A percentile compares a stretch with the other conserved stretches of the same genome.
phyloP scores from a whole-genome alignment of 2,797 vertebrate genomes.

The Thunnus albacares region DNA sequence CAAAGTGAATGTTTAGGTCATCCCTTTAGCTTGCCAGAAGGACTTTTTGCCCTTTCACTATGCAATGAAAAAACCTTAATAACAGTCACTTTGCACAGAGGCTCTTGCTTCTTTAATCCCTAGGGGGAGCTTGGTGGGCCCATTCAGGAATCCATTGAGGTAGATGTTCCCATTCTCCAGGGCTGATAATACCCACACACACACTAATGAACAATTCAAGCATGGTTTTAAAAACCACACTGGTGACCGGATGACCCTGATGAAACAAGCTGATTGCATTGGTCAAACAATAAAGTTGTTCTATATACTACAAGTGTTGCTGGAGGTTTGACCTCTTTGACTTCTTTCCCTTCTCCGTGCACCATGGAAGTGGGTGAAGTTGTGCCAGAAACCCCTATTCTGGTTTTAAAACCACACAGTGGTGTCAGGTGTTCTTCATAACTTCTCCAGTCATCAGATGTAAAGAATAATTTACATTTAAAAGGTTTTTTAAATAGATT shows the following conservation, averaged over 20 bases:
- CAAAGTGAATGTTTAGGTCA: conserved; percentile 73
- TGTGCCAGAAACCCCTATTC: too few species aligned
- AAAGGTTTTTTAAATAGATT: conserved; percentile 6
- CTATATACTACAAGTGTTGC: too few species aligned
- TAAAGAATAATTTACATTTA: conserved; percentile 25
- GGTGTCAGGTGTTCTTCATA: background rate
- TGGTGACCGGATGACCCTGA: background rate
- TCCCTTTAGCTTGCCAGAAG: conserved; percentile 54
- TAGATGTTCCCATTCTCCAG: background rate
- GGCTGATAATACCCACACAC: background rate
- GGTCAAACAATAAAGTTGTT: too few species aligned
- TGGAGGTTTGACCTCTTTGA: too few species aligned
- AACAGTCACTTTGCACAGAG: conserved; percentile 31
- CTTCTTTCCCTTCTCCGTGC: too few species aligned
- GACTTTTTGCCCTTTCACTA: conserved; percentile 53
- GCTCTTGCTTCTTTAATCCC: background rate
- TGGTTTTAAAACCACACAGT: too few species aligned
- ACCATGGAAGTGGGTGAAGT: too few species aligned
- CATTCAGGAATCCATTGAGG: background rate
- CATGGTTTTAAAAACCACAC: background rate
- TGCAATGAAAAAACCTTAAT: conserved; percentile 41
- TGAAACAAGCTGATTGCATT: too few species aligned
- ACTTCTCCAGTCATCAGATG: conserved; percentile 20
- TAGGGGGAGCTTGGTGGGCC: background rate
- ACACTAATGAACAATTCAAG: background rate